These are phyloP conservation scores for Coryphaenoides rupestris DNA, from an alignment of 2,113 vertebrate genomes.

Conservation along the genomic window DNA sequence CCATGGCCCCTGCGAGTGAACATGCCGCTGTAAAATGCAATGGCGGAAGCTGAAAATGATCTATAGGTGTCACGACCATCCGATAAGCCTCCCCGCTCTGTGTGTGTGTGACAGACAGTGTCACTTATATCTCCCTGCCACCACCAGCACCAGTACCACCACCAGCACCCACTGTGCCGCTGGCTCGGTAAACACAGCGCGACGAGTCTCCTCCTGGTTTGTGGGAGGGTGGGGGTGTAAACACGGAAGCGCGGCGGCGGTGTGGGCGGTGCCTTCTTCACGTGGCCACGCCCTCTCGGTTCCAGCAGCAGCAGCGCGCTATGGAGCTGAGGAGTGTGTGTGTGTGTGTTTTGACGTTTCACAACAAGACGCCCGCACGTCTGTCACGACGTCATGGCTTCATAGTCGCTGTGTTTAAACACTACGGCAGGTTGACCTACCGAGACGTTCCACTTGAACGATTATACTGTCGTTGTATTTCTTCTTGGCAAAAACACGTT, in stretches of 20 bases:
- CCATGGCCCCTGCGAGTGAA: conserved; percentile 93
- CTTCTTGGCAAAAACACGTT: too few species aligned
- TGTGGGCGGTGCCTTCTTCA: conserved; percentile 26
- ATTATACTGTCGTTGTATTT: too few species aligned
- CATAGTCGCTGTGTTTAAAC: too few species aligned
- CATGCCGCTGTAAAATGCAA: conserved; percentile 79
- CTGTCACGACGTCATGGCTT: too few species aligned
- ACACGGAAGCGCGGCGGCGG: conserved; percentile 70
- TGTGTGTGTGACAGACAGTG: conserved; percentile 55
- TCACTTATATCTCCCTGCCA: conserved; percentile 66
- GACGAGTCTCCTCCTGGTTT: conserved; percentile 46
- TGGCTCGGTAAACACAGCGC: conserved; percentile 60
- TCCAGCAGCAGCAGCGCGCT: conserved; percentile 2
- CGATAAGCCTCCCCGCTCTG: conserved; percentile 58
- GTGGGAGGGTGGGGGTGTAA: conserved; percentile 75
- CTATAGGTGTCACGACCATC: conserved; percentile 65
- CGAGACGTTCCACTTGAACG: too few species aligned
- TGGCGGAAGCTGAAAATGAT: conserved; percentile 61
- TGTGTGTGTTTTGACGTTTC: too few species aligned
- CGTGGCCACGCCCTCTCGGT: conserved; percentile 38
- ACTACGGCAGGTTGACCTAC: too few species aligned
- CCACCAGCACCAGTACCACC: too few species aligned
- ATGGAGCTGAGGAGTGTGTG: not conserved
- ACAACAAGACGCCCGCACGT: not conserved
- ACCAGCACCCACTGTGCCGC: conserved; percentile 43